A percentile compares a stretch with the other conserved stretches of the same genome.
These are phyloP conservation scores for Hydriomena furcata DNA, from an alignment of 2,888 invertebrate species.

Conservation along the genomic window DNA sequence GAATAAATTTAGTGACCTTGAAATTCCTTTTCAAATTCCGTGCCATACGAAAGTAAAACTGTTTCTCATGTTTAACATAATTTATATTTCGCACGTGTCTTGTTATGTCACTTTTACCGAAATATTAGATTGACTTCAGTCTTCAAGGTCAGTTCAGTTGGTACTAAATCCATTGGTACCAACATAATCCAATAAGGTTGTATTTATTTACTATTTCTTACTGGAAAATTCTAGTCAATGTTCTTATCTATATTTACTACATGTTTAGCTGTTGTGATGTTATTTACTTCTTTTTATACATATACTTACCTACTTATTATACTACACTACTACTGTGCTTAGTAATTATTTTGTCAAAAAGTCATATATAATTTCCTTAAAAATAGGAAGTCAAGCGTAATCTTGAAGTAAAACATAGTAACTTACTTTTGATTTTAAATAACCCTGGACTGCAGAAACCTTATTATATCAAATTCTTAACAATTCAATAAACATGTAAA, in stretches of 20 bases:
- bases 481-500: too few species aligned
- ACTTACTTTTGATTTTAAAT: too few species aligned
- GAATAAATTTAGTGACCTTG: slow-evolving; percentile 18
- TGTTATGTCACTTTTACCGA: slow-evolving; percentile 18
- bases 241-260: too few species aligned
- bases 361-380: too few species aligned
- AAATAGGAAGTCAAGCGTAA: too few species aligned
- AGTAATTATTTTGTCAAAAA: too few species aligned
- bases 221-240: slow-evolving; percentile 2
- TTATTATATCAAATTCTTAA: too few species aligned
- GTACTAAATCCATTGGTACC: slow-evolving; percentile 14
- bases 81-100: slow-evolving; percentile 5
- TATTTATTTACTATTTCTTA: slow-evolving; percentile 7
- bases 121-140: slow-evolving; percentile 9
- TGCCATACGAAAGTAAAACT: slow-evolving; percentile 8
- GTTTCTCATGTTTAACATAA: neutral
- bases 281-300: neutral
- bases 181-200: slow-evolving; percentile 29
- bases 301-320: too few species aligned
- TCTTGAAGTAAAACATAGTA: too few species aligned
- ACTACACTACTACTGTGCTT: too few species aligned
- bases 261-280: neutral
- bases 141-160: slow-evolving; percentile 23
- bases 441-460: too few species aligned
- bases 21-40: slow-evolving; percentile 5